Evolutionary conservation across 2,113 vertebrate species (phyloP).

Genomic region (Gallinago jamesoni): DNA sequence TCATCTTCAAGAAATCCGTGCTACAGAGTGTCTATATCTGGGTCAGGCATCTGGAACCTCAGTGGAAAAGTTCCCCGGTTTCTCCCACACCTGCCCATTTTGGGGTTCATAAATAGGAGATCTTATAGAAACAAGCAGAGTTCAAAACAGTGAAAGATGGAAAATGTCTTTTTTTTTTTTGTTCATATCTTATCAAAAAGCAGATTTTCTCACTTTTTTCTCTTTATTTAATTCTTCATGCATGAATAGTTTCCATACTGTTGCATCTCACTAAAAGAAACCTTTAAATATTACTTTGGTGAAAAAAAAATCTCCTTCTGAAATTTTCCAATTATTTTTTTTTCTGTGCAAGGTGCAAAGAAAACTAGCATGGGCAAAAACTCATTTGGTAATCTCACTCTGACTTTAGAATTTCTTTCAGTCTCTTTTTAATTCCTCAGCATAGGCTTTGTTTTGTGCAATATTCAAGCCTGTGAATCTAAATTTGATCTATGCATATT

Average conservation of each 20-base stretch:
- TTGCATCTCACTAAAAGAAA: not conserved
- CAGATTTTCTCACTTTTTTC: not conserved
- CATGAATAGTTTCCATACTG: not conserved
- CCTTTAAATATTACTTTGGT: not conserved
- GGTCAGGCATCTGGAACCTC: not conserved
- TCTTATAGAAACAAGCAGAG: not conserved
- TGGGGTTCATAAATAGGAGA: not conserved
- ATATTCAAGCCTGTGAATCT: not conserved
- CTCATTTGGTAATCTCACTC: not conserved
- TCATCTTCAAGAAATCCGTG: not conserved
- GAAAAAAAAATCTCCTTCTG: not conserved
- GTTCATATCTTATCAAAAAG: not conserved
- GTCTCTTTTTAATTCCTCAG: not conserved
- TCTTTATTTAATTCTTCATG: not conserved
- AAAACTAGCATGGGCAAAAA: not conserved
- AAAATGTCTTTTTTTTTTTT: not conserved
- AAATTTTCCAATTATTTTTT: not conserved
- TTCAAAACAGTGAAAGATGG: not conserved
- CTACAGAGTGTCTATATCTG: too few species aligned
- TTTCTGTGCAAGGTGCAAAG: not conserved
- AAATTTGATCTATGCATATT: not conserved
- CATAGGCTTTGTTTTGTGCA: not conserved
- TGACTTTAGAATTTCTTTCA: conserved; percentile 3
- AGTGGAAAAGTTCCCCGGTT: not conserved
- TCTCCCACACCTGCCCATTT: not conserved